Evolutionary conservation across 2,888 invertebrate genomes (phyloP), one percentile per base, ranked within the genome.

Genomic region (Amphimallon solstitiale): DNA sequence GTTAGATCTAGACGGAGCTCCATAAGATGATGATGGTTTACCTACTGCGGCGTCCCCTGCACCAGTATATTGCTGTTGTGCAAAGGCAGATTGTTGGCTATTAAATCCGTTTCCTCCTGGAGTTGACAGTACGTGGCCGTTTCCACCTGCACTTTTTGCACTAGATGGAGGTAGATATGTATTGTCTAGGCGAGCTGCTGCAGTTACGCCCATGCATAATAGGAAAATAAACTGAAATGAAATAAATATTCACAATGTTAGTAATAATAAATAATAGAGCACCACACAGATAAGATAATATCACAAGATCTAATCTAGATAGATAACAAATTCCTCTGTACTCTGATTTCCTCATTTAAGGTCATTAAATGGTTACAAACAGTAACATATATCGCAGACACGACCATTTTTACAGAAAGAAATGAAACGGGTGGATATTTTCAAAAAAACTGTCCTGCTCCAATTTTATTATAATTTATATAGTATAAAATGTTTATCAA

Each of bases 101-200:
- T 35, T 51, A 17, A 35, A 51, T 12, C 23, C 46, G 40, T 46
- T 61, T 7, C 68, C 59, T 7, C 68, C 59, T 3, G 80, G 80
- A 1, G 78, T 70, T 19, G 71, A 71, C 40, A 80, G 68, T 65
- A 79, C 75, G 51, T 71, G 74, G 9, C 82, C 84, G 59, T 76
- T 80, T 0, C 85, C 85, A 0, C 87, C 87, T 4, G 86, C 81
- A 0, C 85, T 83, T 6, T 82, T 78, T 0, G 83, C 83, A 4
- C 84, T 83, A 66, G 83, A 81, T 2, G 88, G 86, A 0, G 88
- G 88, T 0, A 88, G 82, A 76, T 86, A 86, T 5, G 84, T 84
- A 40, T 85, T 86, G 46, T 88, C 87, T 48, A 88, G 79, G 10
- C 84, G 83, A 2, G 85, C 88, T 2, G 85, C 85, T 10, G 80